Evolutionary conservation across 1,140 invertebrate genomes (phyloP), one percentile per base, ranked within the genome.

Genomic region (Meteorus sp.): DNA sequence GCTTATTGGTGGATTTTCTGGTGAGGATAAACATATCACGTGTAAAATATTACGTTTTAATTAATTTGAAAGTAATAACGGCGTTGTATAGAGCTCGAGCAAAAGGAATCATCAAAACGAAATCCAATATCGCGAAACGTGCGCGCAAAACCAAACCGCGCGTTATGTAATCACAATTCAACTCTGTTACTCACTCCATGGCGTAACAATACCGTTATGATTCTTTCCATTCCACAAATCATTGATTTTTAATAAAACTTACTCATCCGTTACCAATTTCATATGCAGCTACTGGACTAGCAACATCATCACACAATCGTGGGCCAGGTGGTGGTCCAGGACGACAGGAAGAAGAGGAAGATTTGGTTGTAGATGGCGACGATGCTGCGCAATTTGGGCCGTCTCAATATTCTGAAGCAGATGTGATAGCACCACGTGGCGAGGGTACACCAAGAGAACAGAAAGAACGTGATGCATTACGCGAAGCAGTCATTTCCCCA

Each of bases 351-450:
- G 93, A 95, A 61, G 89, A 93, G 59, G 86, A 88, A 25, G 90
- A 94, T 66, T 76, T 95, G 19, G 87, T 90, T 62, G 89, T 90
- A 1, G 89, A 91, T 67, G 88, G 86, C 1, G 89, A 90, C 73
- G 89, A 90, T 52, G 83, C 84, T 0, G 85, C 86, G 23, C 83
- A 86, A 27, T 97, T 91, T 71, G 94, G 93, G 1, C 88, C 89
- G 5, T 80, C 90, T 8, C 94, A 96, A 76, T 95, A 92, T 69
- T 88, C 86, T 19, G 89, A 91, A 60, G 82, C 82, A 0, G 89
- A 92, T 79, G 86, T 93, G 11, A 83, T 86, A 22, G 68, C 82
- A 33, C 81, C 85, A 11, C 75, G 82, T 17, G 75, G 79, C 13
- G 83, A 84, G 52, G 84, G 85, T 1, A 72, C 80, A 13, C 78